Percentiles rank a stretch among this genome's conserved stretches.
These are phyloP conservation scores for Catamblyrhynchus diadema DNA, from an alignment of 2,797 vertebrate genomes.

Conservation along the genomic window DNA sequence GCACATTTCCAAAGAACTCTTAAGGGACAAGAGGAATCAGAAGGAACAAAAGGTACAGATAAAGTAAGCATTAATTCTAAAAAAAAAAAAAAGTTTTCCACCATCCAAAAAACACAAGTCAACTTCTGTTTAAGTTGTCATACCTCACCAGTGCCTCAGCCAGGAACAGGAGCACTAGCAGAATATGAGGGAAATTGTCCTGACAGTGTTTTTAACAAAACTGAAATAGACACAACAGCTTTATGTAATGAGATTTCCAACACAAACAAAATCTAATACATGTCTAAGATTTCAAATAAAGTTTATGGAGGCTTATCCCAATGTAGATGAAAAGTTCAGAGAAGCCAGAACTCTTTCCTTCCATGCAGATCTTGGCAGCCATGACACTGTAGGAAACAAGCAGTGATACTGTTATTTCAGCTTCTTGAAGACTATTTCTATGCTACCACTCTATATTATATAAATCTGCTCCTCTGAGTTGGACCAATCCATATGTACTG, in stretches of 20 bases:
- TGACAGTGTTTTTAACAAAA: neutral
- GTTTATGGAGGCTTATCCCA: neutral
- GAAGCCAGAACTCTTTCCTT: neutral
- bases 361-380: neutral
- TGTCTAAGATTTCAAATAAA: neutral
- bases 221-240: neutral
- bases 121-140: neutral
- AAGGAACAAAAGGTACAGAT: slow-evolving; percentile 29
- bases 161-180: neutral
- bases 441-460: neutral
- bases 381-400: neutral
- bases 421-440: neutral
- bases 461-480: neutral
- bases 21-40: slow-evolving; percentile 8
- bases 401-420: neutral
- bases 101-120: neutral
- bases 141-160: neutral
- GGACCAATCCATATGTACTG: neutral
- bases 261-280: neutral
- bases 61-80: neutral
- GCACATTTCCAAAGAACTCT: neutral
- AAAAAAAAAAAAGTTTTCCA: neutral
- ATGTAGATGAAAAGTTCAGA: neutral
- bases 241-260: neutral
- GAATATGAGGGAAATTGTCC: neutral